Conservation (phyloP, 2,797 vertebrate genomes). For the Neosilurus mollespiculum region DNA sequence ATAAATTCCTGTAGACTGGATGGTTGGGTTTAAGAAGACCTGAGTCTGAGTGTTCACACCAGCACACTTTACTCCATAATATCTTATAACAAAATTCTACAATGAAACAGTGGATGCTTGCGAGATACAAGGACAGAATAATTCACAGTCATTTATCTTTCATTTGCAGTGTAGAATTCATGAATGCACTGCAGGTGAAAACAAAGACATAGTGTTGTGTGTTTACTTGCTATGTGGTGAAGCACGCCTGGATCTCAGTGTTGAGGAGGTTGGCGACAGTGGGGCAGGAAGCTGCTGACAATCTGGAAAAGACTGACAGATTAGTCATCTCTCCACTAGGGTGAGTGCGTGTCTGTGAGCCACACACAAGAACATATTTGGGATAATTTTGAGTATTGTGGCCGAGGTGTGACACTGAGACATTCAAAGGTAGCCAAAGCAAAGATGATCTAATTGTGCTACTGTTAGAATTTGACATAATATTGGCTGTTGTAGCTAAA, state of each 20-base stretch:
- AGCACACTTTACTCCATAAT: neutral
- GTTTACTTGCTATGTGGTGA: conserved; percentile 79
- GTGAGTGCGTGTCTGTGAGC: conserved; percentile 38
- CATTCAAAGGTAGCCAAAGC: neutral
- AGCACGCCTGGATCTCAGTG: conserved; percentile 80
- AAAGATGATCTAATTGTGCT: neutral
- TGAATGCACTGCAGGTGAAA: neutral
- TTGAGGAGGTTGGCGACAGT: conserved; percentile 83
- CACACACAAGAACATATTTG: neutral
- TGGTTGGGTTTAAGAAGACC: neutral
- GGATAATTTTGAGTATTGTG: neutral
- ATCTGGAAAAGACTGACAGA: conserved; percentile 94
- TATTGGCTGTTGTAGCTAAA: neutral
- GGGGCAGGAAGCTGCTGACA: conserved; percentile 94
- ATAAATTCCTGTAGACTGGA: neutral
- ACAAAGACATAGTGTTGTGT: neutral
- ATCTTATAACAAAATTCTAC: neutral
- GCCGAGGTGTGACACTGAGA: neutral
- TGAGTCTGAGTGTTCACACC: neutral
- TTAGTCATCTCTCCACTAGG: conserved; percentile 74
- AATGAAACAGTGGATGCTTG: neutral
- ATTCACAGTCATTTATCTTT: neutral
- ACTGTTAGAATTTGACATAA: neutral
- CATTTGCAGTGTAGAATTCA: neutral
- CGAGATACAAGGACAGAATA: neutral